These are phyloP conservation scores for Sarcoramphus papa DNA, from an alignment of 2,797 vertebrate genomes.

Conservation along the genomic window DNA sequence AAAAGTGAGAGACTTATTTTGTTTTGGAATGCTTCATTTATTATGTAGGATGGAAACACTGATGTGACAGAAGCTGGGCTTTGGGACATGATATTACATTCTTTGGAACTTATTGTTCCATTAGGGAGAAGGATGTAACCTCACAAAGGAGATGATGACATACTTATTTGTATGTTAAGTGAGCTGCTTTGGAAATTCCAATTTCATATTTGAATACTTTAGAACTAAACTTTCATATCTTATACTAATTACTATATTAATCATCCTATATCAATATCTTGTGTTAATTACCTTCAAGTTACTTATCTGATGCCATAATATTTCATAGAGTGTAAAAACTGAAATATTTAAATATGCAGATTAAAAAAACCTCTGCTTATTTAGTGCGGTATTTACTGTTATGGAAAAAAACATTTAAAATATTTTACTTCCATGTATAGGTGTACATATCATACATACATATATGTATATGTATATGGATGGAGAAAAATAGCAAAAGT, in stretches of 20 bases:
- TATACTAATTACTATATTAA: not conserved
- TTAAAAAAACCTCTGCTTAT: accelerated
- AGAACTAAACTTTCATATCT: not conserved
- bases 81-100: not conserved
- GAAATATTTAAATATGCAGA: not conserved
- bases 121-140: not conserved
- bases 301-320: not conserved
- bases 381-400: not conserved
- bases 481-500: not conserved
- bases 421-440: not conserved
- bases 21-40: not conserved
- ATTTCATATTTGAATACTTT: not conserved
- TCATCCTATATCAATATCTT: not conserved
- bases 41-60: not conserved
- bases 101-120: not conserved
- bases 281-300: not conserved
- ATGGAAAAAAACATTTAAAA: not conserved
- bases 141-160: not conserved
- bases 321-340: not conserved
- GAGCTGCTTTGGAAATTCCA: not conserved
- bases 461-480: accelerated
- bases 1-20: not conserved
- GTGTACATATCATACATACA: not conserved
- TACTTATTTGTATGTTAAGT: not conserved
- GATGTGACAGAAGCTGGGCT: not conserved